A percentile compares a stretch with the other conserved stretches of the same genome.
Conservation (phyloP, 30 jellyfish, hydroid and myxozoan species). For the Nemopilema nomurai region DNA sequence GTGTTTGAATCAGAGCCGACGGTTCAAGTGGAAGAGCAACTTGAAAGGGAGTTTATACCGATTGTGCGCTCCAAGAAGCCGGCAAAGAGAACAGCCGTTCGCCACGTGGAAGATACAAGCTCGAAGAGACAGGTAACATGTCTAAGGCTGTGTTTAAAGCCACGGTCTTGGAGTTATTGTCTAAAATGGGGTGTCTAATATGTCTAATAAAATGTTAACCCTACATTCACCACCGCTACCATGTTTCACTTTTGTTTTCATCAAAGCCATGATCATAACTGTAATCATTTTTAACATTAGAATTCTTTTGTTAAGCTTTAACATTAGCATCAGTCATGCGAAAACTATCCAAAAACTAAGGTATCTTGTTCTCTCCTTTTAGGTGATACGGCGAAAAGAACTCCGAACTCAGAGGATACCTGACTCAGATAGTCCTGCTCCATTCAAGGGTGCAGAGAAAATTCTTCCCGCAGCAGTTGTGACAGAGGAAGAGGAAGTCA, state of each 20-base stretch:
- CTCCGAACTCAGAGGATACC: slow-evolving; percentile 3
- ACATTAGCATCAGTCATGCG: too few relatives aligned
- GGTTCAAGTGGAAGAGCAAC: neutral
- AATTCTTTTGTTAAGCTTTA: too few relatives aligned
- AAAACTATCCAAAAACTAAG: too few relatives aligned
- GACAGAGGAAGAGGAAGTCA: neutral
- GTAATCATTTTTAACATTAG: too few relatives aligned
- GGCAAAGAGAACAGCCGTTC: slow-evolving; percentile 23
- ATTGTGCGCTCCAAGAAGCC: slow-evolving; percentile 12
- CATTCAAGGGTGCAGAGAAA: neutral
- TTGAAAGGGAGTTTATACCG: slow-evolving; percentile 17
- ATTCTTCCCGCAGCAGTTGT: neutral
- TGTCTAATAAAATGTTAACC: too few relatives aligned
- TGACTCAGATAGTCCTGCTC: neutral
- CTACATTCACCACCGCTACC: too few relatives aligned
- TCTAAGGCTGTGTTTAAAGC: too few relatives aligned
- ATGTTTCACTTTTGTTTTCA: too few relatives aligned
- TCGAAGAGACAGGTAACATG: slow-evolving; percentile 24
- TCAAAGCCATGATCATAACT: too few relatives aligned
- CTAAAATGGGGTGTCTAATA: too few relatives aligned
- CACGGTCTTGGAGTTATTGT: too few relatives aligned
- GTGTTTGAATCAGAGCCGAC: neutral
- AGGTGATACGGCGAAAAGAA: slow-evolving; percentile 35
- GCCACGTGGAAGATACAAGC: slow-evolving; percentile 15
- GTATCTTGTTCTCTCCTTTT: neutral